Evolutionary conservation across 2,888 invertebrate species (phyloP).

Genomic region (Tineola bisselliella): DNA sequence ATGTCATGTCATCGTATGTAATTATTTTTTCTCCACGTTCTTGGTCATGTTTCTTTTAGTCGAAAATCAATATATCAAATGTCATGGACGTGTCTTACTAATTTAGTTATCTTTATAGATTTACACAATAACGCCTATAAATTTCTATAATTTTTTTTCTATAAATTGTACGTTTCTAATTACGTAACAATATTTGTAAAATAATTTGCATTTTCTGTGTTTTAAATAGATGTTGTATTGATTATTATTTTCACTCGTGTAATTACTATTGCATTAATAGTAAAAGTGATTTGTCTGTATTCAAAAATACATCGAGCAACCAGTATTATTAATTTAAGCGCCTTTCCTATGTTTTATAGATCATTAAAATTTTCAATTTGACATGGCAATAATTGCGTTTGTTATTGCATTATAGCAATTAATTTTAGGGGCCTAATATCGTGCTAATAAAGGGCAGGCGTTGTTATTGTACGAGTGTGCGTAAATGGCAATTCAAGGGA

Average conservation of each 20-base stretch:
- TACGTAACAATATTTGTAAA: too few relatives aligned
- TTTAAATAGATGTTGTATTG: not conserved
- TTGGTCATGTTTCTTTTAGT: not conserved
- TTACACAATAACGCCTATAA: too few relatives aligned
- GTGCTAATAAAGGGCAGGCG: too few relatives aligned
- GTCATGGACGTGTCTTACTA: not conserved
- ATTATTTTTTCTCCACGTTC: not conserved
- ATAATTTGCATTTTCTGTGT: not conserved
- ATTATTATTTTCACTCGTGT: not conserved
- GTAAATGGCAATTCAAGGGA: too few relatives aligned
- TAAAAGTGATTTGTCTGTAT: not conserved
- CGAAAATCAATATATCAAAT: slow-evolving; percentile 8
- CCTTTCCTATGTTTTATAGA: not conserved
- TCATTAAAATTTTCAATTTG: not conserved
- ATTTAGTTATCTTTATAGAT: not conserved
- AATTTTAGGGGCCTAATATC: not conserved
- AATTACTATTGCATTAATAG: not conserved
- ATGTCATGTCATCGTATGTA: slow-evolving; percentile 4
- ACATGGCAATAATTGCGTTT: not conserved
- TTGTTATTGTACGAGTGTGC: too few relatives aligned
- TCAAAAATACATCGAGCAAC: not conserved
- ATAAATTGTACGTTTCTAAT: too few relatives aligned
- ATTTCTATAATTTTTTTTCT: too few relatives aligned
- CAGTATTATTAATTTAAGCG: not conserved
- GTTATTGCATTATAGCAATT: not conserved